Base-by-base conservation (phyloP, 2,888 invertebrate species). In the Eumacrocentrus americanus region DNA sequence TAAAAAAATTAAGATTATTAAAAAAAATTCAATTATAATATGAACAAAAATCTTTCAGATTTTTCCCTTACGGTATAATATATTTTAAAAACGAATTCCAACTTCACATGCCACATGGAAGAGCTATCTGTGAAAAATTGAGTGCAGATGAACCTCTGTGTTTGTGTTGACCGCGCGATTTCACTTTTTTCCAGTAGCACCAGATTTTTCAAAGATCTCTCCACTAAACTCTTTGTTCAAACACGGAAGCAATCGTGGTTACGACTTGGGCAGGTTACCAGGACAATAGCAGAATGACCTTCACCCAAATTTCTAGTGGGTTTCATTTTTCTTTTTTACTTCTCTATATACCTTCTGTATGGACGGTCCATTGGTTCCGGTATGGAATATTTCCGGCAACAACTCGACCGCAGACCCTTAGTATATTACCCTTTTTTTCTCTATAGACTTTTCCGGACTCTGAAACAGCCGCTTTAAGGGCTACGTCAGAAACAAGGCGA, bases 391-490 rank as follows among this genome's bases (percentile, higher is more conserved):
- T 74, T 74, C 70, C 72, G 73, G 68, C 73, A 76, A 74, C 71
- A 71, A 47, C 61, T 47, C 60, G 67, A 73, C 76, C 78, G 62
- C 78, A 76, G 69, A 11, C 60, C 68, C 72, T 71, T 75, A 64
- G 67, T 68, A 52, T 47, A 9, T 47, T 20, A 42, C 23, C 37
- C 3, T 18, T 42, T 42, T 42, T 3, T 14, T 44, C 25, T 48
- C 37, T 38, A 20, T 29, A 3, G 20, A 29, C 7, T 29, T 29
- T 52, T 35, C 7, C 12, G n/a, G n/a, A 20, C 29, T 9, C 11
- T 20, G n/a, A 50, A 40, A 44, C 7, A 48, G 44, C 14, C 18
- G 46, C 12, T 12, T 40, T 11, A 29, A n/a, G n/a, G n/a, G n/a
- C n/a, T 42, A 9, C 7, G 12, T 25, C 38, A 37, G 46, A 38